Conservation (phyloP, 2,888 invertebrate genomes). For the Torymus tubicola region DNA sequence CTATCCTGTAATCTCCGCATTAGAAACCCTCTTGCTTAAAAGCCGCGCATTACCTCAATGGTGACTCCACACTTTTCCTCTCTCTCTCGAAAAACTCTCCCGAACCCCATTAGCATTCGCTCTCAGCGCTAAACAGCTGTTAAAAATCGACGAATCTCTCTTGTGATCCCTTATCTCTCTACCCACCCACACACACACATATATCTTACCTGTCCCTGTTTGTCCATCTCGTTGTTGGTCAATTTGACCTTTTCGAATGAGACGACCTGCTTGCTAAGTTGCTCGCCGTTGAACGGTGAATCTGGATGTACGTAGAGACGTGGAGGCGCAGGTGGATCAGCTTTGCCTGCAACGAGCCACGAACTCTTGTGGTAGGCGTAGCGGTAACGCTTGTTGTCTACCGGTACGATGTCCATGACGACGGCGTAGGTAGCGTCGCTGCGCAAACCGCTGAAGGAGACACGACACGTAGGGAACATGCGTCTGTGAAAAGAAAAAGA, state of each 20-base stretch:
- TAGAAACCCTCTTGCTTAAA: neutral
- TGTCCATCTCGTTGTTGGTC: conserved; percentile 98
- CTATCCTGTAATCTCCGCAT: conserved; percentile 5
- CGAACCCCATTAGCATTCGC: no score
- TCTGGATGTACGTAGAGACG: conserved; percentile 97
- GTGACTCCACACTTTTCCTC: no score
- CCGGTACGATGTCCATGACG: conserved; percentile 96
- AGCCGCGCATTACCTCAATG: no score
- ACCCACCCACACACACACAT: neutral
- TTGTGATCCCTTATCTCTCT: no score
- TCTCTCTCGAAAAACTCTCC: no score
- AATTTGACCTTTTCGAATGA: conserved; percentile 99
- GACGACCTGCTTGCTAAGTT: conserved; percentile 96
- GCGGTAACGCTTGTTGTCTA: conserved; percentile 96
- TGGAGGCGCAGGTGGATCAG: conserved; percentile 96
- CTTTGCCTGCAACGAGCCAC: conserved; percentile 98
- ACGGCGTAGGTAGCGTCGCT: conserved; percentile 93
- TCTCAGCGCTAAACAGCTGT: no score
- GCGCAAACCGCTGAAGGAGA: conserved; percentile 91
- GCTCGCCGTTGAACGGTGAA: conserved; percentile 96
- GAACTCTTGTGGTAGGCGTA: conserved; percentile 99
- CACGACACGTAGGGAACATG: conserved; percentile 98
- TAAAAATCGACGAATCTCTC: no score
- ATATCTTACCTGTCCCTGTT: conserved; percentile 91
- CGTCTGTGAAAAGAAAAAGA: conserved; percentile 80